These are phyloP conservation scores for Pao palembangensis DNA, from an alignment of 2,113 vertebrate genomes.

Conservation along the genomic window DNA sequence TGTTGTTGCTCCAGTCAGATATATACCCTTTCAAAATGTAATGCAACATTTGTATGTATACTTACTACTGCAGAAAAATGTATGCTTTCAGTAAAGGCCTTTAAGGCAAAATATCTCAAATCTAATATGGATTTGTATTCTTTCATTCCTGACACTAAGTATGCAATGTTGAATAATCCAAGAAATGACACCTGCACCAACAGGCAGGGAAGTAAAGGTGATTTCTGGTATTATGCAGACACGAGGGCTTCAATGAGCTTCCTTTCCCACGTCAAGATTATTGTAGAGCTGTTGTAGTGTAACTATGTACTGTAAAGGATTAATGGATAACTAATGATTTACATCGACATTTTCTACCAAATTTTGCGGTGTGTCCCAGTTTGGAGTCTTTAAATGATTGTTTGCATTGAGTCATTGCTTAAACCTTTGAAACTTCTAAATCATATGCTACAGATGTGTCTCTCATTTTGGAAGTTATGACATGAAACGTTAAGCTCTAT, in stretches of 20 bases:
- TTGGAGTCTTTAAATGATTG: constrained; percentile 30
- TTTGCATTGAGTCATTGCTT: constrained; percentile 14
- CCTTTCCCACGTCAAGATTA: constrained; percentile 19
- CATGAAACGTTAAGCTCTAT: too few species aligned
- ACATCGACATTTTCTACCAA: constrained; percentile 61
- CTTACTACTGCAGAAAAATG: neutral
- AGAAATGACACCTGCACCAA: constrained; percentile 4
- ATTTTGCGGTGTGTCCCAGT: constrained; percentile 58
- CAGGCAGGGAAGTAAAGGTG: constrained; percentile 15
- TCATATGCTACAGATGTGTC: too few species aligned
- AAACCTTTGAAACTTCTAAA: too few species aligned
- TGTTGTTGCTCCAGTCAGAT: too few species aligned
- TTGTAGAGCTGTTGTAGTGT: constrained; percentile 57
- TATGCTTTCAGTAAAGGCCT: neutral
- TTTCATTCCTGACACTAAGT: neutral
- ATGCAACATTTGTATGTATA: neutral
- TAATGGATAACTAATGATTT: constrained; percentile 33
- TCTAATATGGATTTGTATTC: too few species aligned
- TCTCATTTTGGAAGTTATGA: too few species aligned
- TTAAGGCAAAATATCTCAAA: neutral
- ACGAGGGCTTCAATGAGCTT: constrained; percentile 34
- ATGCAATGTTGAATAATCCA: constrained; percentile 12
- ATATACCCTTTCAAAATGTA: neutral
- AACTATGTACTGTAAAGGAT: constrained; percentile 31
- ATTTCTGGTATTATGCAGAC: constrained; percentile 31